Base-by-base conservation (phyloP, 2,113 vertebrate species). In the Coreoperca whiteheadi region DNA sequence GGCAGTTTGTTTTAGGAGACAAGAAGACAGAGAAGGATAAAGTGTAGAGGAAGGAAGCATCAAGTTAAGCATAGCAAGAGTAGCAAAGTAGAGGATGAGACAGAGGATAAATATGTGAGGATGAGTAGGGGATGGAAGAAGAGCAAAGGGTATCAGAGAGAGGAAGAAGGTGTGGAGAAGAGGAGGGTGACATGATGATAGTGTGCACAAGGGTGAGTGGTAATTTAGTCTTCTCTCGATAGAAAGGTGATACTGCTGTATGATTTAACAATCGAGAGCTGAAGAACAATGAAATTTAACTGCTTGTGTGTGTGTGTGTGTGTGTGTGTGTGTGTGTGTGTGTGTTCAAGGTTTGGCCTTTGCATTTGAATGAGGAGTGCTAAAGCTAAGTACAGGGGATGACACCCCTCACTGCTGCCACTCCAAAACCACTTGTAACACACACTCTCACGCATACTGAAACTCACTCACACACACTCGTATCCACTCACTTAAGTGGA, bases 401-500 rank as follows among this genome's bases (percentile, higher is more conserved):
- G 90, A 89, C 87, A 89, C 81, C 65, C 82, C 54, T 86, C 86
- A 72, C 69, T 68, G 70, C 83, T 89, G 71, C 89, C 90, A 88
- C 91, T 93, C 74, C 64, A 88, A n/a, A 88, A 74, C 73, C 87
- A 87, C 88, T 91, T 84, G 87, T 89, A 81, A 73, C 83, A 83
- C 86, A 87, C 86, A 81, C 68, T 79, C 79, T 65, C 81, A 77
- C 84, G 85, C 84, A 50, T 61, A 79, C 53, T 79, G 63, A 77
- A 83, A 82, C 77, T 77, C 82, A 85, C 77, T 60, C 68, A 87
- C 83, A 72, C 82, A 89, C 88, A 87, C 90, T 85, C 76, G 64
- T 43, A 78, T 76, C 77, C 85, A 83, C 91, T 92, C 89, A 89
- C 88, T 92, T 92, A 92, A 93, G 65, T 86, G 73, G 88, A 91